Base-by-base conservation (phyloP, 2,113 vertebrate species). In the Prionailurus viverrinus region DNA sequence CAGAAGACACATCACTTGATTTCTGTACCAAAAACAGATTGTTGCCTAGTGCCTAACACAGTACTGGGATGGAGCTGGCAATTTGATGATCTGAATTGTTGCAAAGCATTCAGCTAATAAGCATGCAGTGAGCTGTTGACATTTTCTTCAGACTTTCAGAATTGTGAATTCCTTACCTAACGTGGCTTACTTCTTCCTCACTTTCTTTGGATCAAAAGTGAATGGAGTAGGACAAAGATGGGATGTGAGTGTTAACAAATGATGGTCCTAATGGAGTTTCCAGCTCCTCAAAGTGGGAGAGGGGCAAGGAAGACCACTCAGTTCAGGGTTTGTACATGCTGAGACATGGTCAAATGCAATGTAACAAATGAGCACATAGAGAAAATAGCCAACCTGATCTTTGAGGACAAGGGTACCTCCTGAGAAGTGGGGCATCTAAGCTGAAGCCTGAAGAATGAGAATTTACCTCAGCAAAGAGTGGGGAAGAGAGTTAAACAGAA, bases 181-280 rank as follows among this genome's bases (percentile, higher is more conserved):
- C 2, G 5, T 29, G 48, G 51, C 25, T 96, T 83, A 48, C 15
- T 61, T 73, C 78, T 73, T 29, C 74, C 53, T 74, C 9, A 71
- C 29, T 93, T 96, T 83, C 51, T 91, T 95, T 83, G 39, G 31
- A 36, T 86, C 55, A 31, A 81, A 97, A 55, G 41, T 51, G 86
- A 79, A 76, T 48, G 4, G 3, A 66, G 21, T 4, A 78, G 33
- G n/a, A 13, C 25, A 89, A 91, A 86, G 76, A 71, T 41, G 69
- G 92, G n/a, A 53, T 29, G 29, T 27, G n/a, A 73, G 65, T 4
- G 39, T 55, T 68, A 63, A 83, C 41, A 93, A 66, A 69, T 27
- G 41, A 25, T 41, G 31, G 45, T 58, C 23, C 68, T 85, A 65
- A 19, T 55, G 55, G 74, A 80, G 8, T 79, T 74, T 58, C n/a